These are phyloP conservation scores for Microctonus aethiopoides DNA, from an alignment of 2,888 invertebrate genomes.

Conservation along the genomic window DNA sequence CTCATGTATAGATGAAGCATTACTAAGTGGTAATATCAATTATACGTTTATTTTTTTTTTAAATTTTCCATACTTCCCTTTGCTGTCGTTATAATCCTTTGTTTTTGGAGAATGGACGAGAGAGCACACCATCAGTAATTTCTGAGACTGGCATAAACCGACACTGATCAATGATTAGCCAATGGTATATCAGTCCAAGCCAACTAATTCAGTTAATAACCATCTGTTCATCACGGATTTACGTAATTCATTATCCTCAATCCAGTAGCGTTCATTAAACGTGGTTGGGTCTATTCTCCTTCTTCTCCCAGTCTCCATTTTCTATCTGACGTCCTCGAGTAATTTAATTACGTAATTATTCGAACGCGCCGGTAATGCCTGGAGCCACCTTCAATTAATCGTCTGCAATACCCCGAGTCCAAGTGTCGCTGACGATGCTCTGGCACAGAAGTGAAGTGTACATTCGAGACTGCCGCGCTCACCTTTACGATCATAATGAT, in stretches of 20 bases:
- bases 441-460: constrained; percentile 16
- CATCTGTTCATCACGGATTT: constrained; percentile 28
- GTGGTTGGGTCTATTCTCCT: constrained; percentile 15
- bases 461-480: constrained; percentile 12
- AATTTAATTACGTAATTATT: constrained; percentile 43
- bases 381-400: constrained; percentile 46
- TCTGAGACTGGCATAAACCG: background rate
- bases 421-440: constrained; percentile 9
- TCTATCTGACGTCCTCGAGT: constrained; percentile 31
- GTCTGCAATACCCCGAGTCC: constrained; percentile 27
- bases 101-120: background rate
- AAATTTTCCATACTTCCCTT: too few relatives aligned
- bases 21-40: background rate
- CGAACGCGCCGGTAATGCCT: constrained; percentile 38
- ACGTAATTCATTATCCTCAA: constrained; percentile 24
- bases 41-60: background rate
- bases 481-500: background rate
- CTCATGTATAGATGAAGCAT: too few relatives aligned
- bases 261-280: constrained; percentile 25
- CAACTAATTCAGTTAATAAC: constrained; percentile 31
- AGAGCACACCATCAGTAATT: background rate
- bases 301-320: constrained; percentile 19
- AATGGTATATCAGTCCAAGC: background rate
- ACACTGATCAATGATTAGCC: background rate
- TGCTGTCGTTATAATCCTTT: background rate